Conservation (phyloP, 2,113 vertebrate genomes). For the Poicephalus meyeri region DNA sequence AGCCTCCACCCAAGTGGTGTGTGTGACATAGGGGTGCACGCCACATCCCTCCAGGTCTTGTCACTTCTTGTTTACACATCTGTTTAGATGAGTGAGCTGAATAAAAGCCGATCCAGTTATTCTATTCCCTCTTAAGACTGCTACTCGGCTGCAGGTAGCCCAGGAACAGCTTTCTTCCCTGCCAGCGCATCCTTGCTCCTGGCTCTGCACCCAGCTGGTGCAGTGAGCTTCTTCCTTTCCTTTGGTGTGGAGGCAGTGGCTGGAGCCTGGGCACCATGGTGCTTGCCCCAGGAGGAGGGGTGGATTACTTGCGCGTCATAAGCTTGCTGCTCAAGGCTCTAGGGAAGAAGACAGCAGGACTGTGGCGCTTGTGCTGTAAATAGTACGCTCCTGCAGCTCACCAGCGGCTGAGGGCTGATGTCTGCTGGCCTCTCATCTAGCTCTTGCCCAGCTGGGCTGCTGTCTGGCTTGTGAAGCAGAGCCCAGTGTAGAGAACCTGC, state of each 20-base stretch:
- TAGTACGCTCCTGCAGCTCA: neutral
- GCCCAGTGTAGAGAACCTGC: neutral
- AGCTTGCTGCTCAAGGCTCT: neutral
- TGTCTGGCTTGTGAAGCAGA: neutral
- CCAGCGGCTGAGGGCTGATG: neutral
- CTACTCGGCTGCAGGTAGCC: slow-evolving; percentile 48
- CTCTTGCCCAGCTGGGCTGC: neutral
- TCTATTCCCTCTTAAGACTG: slow-evolving; percentile 44
- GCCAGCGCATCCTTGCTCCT: slow-evolving; percentile 1
- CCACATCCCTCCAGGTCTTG: slow-evolving; percentile 54
- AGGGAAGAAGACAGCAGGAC: neutral
- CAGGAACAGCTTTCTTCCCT: neutral
- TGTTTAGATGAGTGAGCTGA: slow-evolving; percentile 68
- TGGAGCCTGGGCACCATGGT: accelerated
- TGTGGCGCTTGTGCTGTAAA: slow-evolving; percentile 12
- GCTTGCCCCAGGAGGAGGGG: neutral
- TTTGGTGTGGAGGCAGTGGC: neutral
- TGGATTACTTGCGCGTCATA: neutral
- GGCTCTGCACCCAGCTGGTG: neutral
- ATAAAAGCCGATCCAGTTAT: slow-evolving; percentile 69
- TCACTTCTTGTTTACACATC: slow-evolving; percentile 73
- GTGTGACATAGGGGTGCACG: neutral
- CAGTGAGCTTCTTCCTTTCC: neutral
- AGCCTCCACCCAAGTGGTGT: neutral
- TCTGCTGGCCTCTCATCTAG: neutral